These are phyloP conservation scores for Lasioglossum leucozonium DNA, from an alignment of 2,888 invertebrate species.

Conservation along the genomic window DNA sequence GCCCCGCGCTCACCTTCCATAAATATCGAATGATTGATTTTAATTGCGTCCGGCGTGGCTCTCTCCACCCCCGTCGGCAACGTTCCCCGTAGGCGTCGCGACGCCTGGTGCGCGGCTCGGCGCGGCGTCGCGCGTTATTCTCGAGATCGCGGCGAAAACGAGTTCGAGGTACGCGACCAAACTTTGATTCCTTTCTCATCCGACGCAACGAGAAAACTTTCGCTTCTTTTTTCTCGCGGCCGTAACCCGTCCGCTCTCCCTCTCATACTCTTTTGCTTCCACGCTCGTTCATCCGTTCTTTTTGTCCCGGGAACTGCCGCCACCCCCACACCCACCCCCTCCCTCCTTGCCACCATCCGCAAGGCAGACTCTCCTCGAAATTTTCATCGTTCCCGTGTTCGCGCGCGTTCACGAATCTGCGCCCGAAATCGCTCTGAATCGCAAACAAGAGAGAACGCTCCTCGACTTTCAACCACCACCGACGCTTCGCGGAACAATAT, in stretches of 20 bases:
- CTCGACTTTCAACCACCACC: neutral
- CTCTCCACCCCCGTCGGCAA: neutral
- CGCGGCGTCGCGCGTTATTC: conserved; percentile 11
- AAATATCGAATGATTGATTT: conserved; percentile 64
- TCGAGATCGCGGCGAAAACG: conserved; percentile 30
- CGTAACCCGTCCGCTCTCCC: conserved; percentile 6
- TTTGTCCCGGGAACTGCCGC: neutral
- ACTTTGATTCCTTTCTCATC: conserved; percentile 38
- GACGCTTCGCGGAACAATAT: neutral
- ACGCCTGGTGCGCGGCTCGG: neutral
- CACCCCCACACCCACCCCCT: neutral
- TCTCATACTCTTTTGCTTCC: neutral
- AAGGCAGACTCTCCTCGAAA: neutral
- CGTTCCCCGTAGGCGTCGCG: conserved; percentile 14
- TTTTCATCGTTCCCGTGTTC: conserved; percentile 4
- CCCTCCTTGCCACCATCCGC: neutral
- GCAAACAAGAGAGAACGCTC: conserved; percentile 1
- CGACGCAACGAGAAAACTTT: conserved; percentile 53
- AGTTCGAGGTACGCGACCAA: conserved; percentile 34
- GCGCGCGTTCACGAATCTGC: conserved; percentile 2
- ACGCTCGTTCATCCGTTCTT: conserved; percentile 2
- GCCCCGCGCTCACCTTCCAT: conserved; percentile 37
- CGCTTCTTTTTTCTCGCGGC: conserved; percentile 2
- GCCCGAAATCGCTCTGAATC: conserved; percentile 1
- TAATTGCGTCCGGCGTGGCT: conserved; percentile 48